A percentile compares a stretch with the other conserved stretches of the same genome.
phyloP scores from a whole-genome alignment of 2,113 vertebrate genomes.

The Piprites chloris region DNA sequence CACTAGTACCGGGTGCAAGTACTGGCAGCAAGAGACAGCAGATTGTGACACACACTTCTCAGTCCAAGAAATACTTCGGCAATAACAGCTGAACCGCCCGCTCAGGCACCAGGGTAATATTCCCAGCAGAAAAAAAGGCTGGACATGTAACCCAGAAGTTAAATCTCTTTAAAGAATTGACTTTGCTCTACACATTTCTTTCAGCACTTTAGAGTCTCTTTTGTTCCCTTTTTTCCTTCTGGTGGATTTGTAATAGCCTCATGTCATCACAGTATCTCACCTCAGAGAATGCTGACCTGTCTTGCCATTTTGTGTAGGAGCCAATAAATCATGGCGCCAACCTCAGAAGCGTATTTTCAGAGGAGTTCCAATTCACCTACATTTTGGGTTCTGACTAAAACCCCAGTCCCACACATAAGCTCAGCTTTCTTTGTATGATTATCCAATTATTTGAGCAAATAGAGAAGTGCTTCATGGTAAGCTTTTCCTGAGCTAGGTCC shows the following conservation, averaged over 20 bases:
- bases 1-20: slow-evolving; percentile 17
- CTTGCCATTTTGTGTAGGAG: slow-evolving; percentile 26
- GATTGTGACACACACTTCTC: slow-evolving; percentile 56
- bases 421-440: neutral
- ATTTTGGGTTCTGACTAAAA: neutral
- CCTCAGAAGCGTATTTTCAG: neutral
- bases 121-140: slow-evolving; percentile 4
- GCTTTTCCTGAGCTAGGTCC: neutral
- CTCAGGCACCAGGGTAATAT: neutral
- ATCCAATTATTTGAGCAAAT: neutral
- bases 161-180: neutral
- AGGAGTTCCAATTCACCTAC: neutral
- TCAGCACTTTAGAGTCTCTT: neutral
- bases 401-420: neutral
- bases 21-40: slow-evolving; percentile 55
- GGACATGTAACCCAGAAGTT: slow-evolving; percentile 21
- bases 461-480: neutral
- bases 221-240: neutral
- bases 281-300: slow-evolving; percentile 5
- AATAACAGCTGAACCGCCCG: slow-evolving; percentile 8
- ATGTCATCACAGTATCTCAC: neutral
- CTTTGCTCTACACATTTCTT: neutral
- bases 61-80: slow-evolving; percentile 62
- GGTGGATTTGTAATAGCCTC: neutral
- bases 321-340: slow-evolving; percentile 1